Evolutionary conservation across 2,888 invertebrate species (phyloP).

Genomic region (Proisotoma minuta): DNA sequence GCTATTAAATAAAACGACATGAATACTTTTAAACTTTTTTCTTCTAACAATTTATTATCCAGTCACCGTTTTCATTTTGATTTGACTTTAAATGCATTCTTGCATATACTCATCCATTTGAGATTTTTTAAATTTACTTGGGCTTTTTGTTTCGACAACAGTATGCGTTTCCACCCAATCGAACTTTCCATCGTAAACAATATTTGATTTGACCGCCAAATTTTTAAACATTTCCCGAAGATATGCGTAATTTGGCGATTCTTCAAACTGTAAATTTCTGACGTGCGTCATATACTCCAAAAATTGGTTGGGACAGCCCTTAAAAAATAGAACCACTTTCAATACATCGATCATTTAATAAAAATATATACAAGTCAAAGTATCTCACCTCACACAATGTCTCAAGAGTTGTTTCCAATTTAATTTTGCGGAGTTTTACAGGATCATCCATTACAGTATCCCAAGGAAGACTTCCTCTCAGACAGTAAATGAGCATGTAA

Average conservation of each 20-base stretch:
- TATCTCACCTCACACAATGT: conserved; percentile 26
- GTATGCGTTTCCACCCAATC: conserved; percentile 26
- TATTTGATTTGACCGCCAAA: conserved; percentile 16
- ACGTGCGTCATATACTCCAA: conserved; percentile 1
- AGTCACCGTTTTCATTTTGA: too few species aligned
- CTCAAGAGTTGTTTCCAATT: conserved; percentile 28
- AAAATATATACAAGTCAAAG: not conserved
- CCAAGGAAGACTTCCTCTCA: conserved; percentile 30
- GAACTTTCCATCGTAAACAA: conserved; percentile 24
- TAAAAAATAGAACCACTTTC: not conserved
- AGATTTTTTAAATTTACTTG: too few species aligned
- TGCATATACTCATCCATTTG: too few species aligned
- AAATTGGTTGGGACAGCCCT: conserved; percentile 6
- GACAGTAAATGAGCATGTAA: conserved; percentile 28
- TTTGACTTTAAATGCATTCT: too few species aligned
- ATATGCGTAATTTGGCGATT: not conserved
- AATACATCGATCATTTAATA: not conserved
- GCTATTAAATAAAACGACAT: too few species aligned
- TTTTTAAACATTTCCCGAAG: conserved; percentile 1
- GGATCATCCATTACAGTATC: conserved; percentile 27
- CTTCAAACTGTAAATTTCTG: not conserved
- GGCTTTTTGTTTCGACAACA: too few species aligned
- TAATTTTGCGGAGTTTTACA: conserved; percentile 21
- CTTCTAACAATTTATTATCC: too few species aligned
- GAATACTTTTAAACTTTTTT: too few species aligned